These are phyloP conservation scores for Scytalopus superciliaris DNA, from an alignment of 2,113 vertebrate species.

Conservation along the genomic window DNA sequence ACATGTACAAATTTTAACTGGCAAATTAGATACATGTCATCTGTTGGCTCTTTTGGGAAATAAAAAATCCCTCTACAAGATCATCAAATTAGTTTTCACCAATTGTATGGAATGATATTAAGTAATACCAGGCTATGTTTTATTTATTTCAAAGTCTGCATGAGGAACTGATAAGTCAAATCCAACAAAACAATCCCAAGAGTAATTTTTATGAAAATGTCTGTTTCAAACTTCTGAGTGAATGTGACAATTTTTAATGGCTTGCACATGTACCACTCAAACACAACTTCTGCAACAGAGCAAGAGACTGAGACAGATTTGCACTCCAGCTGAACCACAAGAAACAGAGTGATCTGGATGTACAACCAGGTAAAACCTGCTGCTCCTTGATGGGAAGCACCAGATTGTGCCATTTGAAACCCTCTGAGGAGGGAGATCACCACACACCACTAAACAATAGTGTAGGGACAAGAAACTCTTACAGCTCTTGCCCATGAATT, in stretches of 20 bases:
- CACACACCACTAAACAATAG: not conserved
- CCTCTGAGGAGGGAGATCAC: not conserved
- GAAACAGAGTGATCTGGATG: not conserved
- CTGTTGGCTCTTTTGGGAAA: slow-evolving; percentile 63
- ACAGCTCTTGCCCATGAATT: not conserved
- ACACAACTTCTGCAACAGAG: too few relatives aligned
- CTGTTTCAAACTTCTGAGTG: not conserved
- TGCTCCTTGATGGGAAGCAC: not conserved
- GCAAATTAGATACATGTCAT: slow-evolving; percentile 64
- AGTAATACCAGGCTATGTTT: not conserved
- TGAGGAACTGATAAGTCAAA: not conserved
- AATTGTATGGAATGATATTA: slow-evolving; percentile 19
- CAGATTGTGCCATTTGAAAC: not conserved
- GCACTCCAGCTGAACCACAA: not conserved
- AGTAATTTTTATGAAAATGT: not conserved
- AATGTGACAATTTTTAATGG: not conserved
- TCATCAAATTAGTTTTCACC: slow-evolving; percentile 61
- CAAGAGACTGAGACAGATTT: not conserved
- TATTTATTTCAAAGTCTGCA: slow-evolving; percentile 21
- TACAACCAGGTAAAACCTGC: not conserved
- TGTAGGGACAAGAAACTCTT: accelerated
- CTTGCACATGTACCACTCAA: not conserved
- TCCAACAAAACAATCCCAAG: not conserved
- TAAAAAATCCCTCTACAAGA: slow-evolving; percentile 38
- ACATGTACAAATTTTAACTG: slow-evolving; percentile 66